These are phyloP conservation scores for Ceratosolen solmsi DNA, from an alignment of 1,140 invertebrate species.

Conservation along the genomic window DNA sequence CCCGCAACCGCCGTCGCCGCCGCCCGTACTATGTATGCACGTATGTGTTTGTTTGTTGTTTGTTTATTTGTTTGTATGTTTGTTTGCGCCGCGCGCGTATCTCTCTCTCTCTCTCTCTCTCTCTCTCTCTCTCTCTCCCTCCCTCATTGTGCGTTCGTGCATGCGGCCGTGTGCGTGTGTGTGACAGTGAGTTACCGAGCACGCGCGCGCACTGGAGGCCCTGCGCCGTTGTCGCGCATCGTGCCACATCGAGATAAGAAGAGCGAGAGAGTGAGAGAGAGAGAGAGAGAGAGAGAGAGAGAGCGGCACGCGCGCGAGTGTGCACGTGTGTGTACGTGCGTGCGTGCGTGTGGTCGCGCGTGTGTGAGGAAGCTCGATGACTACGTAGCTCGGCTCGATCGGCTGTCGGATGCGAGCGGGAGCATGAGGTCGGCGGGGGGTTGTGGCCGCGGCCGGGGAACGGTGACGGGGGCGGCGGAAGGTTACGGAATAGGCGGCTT, in stretches of 20 bases:
- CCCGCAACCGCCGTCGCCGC: neutral
- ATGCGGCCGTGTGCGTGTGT: too few relatives aligned
- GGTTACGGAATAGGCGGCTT: neutral
- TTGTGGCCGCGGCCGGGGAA: neutral
- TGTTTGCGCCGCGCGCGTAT: too few relatives aligned
- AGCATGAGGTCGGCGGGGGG: neutral
- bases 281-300: neutral
- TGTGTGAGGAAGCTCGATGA: neutral
- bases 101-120: too few relatives aligned
- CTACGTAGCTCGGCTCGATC: neutral
- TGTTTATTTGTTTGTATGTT: too few relatives aligned
- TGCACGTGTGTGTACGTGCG: neutral
- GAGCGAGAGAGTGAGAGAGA: neutral
- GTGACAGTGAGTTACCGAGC: neutral
- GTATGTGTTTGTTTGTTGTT: too few relatives aligned
- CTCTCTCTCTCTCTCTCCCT: too few relatives aligned
- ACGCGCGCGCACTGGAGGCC: neutral
- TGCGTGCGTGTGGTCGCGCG: neutral
- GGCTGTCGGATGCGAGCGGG: neutral
- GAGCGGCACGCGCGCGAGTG: neutral
- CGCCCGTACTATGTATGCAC: neutral
- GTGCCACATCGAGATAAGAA: neutral
- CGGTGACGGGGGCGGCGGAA: neutral
- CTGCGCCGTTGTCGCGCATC: neutral
- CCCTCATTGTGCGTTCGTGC: too few relatives aligned